phyloP scores from a whole-genome alignment of 2,888 invertebrate genomes.

The Heliconius ismenius region DNA sequence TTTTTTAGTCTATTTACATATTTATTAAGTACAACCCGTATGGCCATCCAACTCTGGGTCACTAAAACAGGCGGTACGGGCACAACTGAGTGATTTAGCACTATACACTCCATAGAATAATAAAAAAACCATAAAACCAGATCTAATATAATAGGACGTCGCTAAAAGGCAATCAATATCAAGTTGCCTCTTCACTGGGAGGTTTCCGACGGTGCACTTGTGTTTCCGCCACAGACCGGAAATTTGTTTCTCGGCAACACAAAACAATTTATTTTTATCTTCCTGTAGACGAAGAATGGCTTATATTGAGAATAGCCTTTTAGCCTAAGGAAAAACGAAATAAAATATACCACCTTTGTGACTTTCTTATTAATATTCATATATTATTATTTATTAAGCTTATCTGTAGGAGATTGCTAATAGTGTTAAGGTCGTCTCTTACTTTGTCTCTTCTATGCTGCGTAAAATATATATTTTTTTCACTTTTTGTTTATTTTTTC shows the following conservation, averaged over 20 bases:
- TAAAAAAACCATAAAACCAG: background rate
- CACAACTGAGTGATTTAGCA: background rate
- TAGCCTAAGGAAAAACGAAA: background rate
- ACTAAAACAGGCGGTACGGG: background rate
- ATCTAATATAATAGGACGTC: constrained; percentile 8
- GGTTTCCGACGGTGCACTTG: constrained; percentile 11
- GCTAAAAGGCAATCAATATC: constrained; percentile 10
- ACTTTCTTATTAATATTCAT: background rate
- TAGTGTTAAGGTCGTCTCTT: too few species aligned
- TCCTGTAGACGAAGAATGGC: background rate
- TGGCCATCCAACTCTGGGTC: too few species aligned
- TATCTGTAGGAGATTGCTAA: too few species aligned
- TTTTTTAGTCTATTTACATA: background rate
- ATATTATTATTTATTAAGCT: background rate
- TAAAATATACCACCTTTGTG: background rate
- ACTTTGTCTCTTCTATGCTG: too few species aligned
- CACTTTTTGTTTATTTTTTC: too few species aligned
- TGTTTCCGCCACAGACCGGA: constrained; percentile 21
- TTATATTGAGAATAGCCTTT: constrained; percentile 12
- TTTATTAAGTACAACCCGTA: background rate
- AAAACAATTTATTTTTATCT: constrained; percentile 24
- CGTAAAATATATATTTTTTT: too few species aligned
- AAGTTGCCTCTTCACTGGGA: background rate
- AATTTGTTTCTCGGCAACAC: constrained; percentile 22
- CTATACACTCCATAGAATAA: background rate